phyloP scores from a whole-genome alignment of 53 echinoderm and acorn worm genomes.

The Holothuria scabra region DNA sequence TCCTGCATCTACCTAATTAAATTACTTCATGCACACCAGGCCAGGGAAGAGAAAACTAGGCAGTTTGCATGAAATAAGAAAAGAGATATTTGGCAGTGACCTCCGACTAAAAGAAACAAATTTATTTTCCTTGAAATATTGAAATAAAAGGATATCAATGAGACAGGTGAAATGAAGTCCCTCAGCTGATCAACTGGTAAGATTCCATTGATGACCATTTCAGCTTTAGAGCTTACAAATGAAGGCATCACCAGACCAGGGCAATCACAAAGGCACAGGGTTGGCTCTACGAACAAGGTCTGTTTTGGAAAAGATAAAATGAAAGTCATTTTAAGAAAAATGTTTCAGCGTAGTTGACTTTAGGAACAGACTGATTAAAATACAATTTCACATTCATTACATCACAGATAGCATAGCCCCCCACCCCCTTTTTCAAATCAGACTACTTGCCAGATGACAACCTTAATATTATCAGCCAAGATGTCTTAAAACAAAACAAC shows the following conservation, averaged over 20 bases:
- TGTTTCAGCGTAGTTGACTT: not conserved
- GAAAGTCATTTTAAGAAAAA: not conserved
- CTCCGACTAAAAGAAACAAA: no score
- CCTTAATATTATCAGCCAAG: no score
- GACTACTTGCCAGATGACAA: no score
- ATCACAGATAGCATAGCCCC: no score
- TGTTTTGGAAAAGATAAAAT: conserved; percentile 19
- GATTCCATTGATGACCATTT: conserved; percentile 92
- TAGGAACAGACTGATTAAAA: not conserved
- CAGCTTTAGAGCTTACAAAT: conserved; percentile 84
- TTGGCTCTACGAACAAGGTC: conserved; percentile 94
- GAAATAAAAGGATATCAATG: conserved; percentile 88
- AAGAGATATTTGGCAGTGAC: no score
- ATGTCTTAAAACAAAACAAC: no score
- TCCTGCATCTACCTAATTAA: no score
- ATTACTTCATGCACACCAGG: no score
- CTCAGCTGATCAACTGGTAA: conserved; percentile 93
- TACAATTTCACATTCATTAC: not conserved
- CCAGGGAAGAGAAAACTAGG: no score
- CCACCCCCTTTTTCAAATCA: no score
- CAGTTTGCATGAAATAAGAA: no score
- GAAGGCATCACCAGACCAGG: conserved; percentile 99
- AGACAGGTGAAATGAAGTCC: conserved; percentile 77
- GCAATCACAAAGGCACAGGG: conserved; percentile 93
- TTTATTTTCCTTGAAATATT: no score